A percentile compares a stretch with the other conserved stretches of the same genome.
phyloP scores from a whole-genome alignment of 2,888 invertebrate genomes.

The Caenorhabditis drosophilae region DNA sequence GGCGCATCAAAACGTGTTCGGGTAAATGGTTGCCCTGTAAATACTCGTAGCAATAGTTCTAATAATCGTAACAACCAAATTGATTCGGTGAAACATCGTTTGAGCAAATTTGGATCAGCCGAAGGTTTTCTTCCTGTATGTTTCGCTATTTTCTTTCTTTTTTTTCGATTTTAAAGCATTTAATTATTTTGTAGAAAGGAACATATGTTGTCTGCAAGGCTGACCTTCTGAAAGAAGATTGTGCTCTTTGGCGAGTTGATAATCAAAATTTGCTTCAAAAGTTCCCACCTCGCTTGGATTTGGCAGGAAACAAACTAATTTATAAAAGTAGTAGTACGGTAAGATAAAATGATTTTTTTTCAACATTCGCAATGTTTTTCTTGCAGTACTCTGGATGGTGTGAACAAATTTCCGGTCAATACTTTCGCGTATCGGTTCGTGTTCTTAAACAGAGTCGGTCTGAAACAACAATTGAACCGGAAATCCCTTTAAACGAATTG shows the following conservation, averaged over 20 bases:
- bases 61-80: not conserved
- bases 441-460: constrained; percentile 48
- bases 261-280: constrained; percentile 68
- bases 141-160: not conserved
- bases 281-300: constrained; percentile 49
- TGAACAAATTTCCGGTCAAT: constrained; percentile 59
- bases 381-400: constrained; percentile 69
- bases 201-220: constrained; percentile 65
- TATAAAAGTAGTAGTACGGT: constrained; percentile 60
- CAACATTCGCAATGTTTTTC: too few species aligned
- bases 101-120: constrained; percentile 46
- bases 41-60: not conserved
- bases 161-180: not conserved
- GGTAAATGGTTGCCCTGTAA: not conserved
- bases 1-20: constrained; percentile 3
- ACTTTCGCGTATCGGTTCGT: constrained; percentile 55
- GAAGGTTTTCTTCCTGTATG: constrained; percentile 49
- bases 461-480: constrained; percentile 60
- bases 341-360: too few species aligned
- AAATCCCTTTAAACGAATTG: constrained; percentile 56
- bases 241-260: constrained; percentile 68
- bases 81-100: constrained; percentile 30
- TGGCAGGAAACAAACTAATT: constrained; percentile 20
- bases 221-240: constrained; percentile 59
- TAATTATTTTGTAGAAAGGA: constrained; percentile 52